phyloP scores from a whole-genome alignment of 2,888 invertebrate genomes.

The Eupithecia dodoneata region DNA sequence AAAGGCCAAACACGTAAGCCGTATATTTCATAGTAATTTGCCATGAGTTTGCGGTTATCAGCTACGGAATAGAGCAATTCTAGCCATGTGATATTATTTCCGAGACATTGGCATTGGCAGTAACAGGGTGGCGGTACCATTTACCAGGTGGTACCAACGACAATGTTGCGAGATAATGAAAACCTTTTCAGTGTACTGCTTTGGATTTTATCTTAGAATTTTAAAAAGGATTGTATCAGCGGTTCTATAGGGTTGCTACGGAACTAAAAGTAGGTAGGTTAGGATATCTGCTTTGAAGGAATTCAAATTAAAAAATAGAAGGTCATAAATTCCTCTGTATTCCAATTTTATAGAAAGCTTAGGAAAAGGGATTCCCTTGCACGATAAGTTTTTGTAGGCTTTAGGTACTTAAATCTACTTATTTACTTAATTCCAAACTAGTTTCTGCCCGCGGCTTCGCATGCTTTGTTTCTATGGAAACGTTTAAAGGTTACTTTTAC shows the following conservation, averaged over 20 bases:
- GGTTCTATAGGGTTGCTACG: background rate
- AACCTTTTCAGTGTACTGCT: background rate
- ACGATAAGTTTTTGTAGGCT: no score
- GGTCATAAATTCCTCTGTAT: background rate
- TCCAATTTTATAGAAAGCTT: no score
- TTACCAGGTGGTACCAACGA: background rate
- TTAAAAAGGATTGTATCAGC: background rate
- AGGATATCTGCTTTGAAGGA: background rate
- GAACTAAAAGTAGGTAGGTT: background rate
- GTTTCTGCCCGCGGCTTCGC: no score
- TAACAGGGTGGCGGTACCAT: background rate
- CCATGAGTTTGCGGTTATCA: slow-evolving; percentile 8
- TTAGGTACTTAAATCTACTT: no score
- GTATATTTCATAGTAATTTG: slow-evolving; percentile 8
- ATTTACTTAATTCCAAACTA: no score
- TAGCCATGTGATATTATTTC: slow-evolving; percentile 3
- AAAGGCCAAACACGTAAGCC: slow-evolving; percentile 13
- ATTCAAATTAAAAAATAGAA: background rate
- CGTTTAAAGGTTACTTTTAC: no score
- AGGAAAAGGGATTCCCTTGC: no score
- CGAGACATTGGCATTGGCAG: slow-evolving; percentile 5
- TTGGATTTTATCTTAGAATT: background rate
- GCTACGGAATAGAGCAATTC: slow-evolving; percentile 19
- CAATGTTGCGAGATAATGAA: background rate
- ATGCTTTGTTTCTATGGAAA: no score